Percentiles rank a stretch among this genome's conserved stretches.
These are phyloP conservation scores for Anthophora plumipes DNA, from an alignment of 2,888 invertebrate species.

Conservation along the genomic window DNA sequence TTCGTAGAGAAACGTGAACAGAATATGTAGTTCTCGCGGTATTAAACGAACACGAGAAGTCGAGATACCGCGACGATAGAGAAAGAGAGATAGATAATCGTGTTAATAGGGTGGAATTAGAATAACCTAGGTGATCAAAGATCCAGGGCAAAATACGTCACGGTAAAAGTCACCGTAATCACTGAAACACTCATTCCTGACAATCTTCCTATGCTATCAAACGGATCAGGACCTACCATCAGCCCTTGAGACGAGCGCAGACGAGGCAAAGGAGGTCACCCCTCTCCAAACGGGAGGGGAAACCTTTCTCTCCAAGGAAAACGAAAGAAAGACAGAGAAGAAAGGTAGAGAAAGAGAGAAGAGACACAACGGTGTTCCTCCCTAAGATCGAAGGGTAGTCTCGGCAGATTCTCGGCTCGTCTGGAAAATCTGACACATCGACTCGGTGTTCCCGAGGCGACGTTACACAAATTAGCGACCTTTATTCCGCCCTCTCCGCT, in stretches of 20 bases:
- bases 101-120: constrained; percentile 6
- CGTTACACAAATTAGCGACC: constrained; percentile 77
- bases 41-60: no score
- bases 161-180: background rate
- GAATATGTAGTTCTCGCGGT: no score
- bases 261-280: constrained; percentile 58
- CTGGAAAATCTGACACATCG: constrained; percentile 53
- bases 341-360: no score
- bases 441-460: constrained; percentile 47
- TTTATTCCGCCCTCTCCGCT: constrained; percentile 80
- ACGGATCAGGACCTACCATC: constrained; percentile 39
- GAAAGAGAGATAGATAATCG: no score
- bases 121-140: no score
- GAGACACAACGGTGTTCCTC: background rate
- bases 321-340: no score
- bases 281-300: constrained; percentile 5
- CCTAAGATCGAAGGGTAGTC: constrained; percentile 39
- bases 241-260: constrained; percentile 17
- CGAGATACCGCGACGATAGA: no score
- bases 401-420: constrained; percentile 29
- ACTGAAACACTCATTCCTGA: constrained; percentile 21
- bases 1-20: no score
- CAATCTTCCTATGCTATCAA: constrained; percentile 11
- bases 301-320: constrained; percentile 4
- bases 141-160: background rate